These are phyloP conservation scores for Stramonita haemastoma DNA, from an alignment of 2,888 invertebrate species.

Conservation along the genomic window DNA sequence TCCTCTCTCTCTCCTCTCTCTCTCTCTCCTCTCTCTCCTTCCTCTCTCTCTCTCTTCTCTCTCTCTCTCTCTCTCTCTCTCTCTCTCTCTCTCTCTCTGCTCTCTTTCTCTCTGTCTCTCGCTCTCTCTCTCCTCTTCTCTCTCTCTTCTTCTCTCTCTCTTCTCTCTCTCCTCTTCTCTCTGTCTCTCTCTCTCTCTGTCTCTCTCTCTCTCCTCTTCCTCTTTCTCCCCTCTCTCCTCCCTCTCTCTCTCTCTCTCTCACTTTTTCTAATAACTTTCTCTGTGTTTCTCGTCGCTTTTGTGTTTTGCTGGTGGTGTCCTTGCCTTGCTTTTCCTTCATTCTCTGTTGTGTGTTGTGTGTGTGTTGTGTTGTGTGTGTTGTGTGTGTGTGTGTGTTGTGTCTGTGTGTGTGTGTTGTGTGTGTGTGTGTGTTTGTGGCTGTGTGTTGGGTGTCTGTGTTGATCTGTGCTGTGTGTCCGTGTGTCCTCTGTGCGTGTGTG, in stretches of 20 bases:
- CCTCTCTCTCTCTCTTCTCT: background rate
- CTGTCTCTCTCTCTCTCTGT: constrained; percentile 18
- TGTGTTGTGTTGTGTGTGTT: background rate
- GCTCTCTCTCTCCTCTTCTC: too few species aligned
- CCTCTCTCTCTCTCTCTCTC: background rate
- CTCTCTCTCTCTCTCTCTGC: background rate
- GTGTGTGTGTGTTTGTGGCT: background rate
- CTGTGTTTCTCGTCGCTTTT: background rate
- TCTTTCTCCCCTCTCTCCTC: background rate
- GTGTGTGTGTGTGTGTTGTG: background rate
- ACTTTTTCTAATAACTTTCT: background rate
- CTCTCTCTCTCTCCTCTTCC: constrained; percentile 18
- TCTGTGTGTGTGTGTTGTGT: background rate
- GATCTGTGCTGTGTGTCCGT: too few species aligned
- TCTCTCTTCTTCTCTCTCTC: too few species aligned
- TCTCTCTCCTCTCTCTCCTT: background rate
- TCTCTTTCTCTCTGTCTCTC: background rate
- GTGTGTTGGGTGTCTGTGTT: background rate
- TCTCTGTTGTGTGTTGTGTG: background rate
- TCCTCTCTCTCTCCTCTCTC: background rate
- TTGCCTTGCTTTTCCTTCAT: background rate
- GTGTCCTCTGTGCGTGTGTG: too few species aligned
- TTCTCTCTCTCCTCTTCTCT: background rate
- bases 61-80: background rate
- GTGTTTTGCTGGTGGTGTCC: background rate